Percentiles rank a stretch among this genome's conserved stretches.
Conservation (phyloP, 2,797 vertebrate genomes). For the Halcyon badia region DNA sequence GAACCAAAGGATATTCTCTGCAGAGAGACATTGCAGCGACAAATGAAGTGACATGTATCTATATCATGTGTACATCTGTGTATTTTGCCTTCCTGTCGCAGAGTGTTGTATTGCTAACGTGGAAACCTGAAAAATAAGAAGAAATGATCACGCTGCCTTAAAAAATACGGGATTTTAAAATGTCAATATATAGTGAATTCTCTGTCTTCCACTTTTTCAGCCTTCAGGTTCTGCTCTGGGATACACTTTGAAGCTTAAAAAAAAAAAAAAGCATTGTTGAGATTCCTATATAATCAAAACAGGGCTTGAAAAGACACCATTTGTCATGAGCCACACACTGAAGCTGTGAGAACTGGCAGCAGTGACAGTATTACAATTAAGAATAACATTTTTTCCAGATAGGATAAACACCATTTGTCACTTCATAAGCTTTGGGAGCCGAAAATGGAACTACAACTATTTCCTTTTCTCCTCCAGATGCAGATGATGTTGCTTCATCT, state of each 20-base stretch:
- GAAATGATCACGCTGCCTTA: not conserved
- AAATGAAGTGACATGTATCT: not conserved
- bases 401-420: slow-evolving; percentile 63
- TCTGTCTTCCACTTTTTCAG: not conserved
- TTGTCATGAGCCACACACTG: slow-evolving; percentile 23
- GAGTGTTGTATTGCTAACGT: not conserved
- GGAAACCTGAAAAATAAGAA: not conserved
- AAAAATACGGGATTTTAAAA: not conserved
- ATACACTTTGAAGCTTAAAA: not conserved
- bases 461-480: slow-evolving; percentile 40
- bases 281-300: slow-evolving; percentile 18
- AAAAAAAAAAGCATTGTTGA: not conserved
- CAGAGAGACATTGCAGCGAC: not conserved
- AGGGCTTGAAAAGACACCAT: slow-evolving; percentile 26
- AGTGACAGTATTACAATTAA: slow-evolving; percentile 43
- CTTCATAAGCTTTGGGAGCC: slow-evolving; percentile 26
- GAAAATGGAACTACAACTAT: slow-evolving; percentile 21
- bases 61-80: not conserved
- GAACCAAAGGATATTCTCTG: not conserved
- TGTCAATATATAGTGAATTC: not conserved
- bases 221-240: not conserved
- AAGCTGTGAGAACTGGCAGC: slow-evolving; percentile 50
- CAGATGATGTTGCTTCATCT: slow-evolving; percentile 12
- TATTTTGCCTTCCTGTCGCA: not conserved
- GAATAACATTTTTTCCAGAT: slow-evolving; percentile 45